Evolutionary conservation across 2,797 vertebrate genomes (phyloP), one percentile per base, ranked within the genome.

Genomic region (Pseudotriccus pelzelni): DNA sequence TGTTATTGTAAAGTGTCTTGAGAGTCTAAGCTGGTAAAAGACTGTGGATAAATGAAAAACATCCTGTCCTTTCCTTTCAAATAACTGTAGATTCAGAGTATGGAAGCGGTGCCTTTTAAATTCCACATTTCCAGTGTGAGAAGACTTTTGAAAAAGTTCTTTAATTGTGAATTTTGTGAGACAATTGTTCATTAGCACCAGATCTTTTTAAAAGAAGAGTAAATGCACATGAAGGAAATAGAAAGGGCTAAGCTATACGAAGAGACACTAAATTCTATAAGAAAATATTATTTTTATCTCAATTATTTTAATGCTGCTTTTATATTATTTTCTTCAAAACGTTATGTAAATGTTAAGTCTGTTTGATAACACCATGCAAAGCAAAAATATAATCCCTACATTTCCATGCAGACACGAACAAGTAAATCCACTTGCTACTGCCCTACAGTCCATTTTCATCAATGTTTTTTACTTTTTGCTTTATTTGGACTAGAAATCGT

Each of bases 21-120:
- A 89, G 95, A 96, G 92, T 13, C 69, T 66, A 68, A 93, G 68
- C 88, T 91, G 89, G 50, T 97, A 90, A 95, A 97, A 96, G 90
- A 75, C 81, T 80, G 79, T 24, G 93, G 81, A 47, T 77, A 94
- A 94, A 92, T 94, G 84, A 68, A 95, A 96, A 92, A 87, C 90
- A 92, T 94, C 96, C 93, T 92, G 89, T 94, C 56, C 87, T 85
- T 95, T 95, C 82, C 76, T 74, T 94, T 89, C 93, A 95, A 59
- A 52, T 87, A 37, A 52, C 68, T 92, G 84, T 53, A 89, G 81
- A 43, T 74, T 74, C 89, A 87, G 64, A 44, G 84, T 75, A 92
- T 92, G 78, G 93, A 56, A 90, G 79, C 17, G 25, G 78, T 43
- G 81, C 69, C 39, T 46, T 91, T 83, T 32, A 73, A 80, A 92